Conservation (phyloP, 2,888 invertebrate species). For the Himalopsyche japonica region DNA sequence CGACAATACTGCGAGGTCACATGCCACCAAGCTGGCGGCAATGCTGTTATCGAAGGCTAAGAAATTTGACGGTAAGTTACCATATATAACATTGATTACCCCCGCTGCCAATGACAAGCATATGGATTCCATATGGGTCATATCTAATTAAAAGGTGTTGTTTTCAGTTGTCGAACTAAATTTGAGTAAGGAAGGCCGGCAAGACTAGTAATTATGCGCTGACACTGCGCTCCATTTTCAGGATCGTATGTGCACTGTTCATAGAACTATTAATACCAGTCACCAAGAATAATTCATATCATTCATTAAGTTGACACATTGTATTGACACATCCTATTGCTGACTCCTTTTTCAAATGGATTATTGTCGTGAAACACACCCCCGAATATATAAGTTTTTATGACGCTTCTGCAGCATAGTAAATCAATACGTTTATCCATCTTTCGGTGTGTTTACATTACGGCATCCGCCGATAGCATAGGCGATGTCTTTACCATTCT, state of each 20-base stretch:
- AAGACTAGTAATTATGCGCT: too few relatives aligned
- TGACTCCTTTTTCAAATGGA: not conserved
- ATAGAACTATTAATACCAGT: too few relatives aligned
- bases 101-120: too few relatives aligned
- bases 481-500: not conserved
- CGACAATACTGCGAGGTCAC: constrained; percentile 62
- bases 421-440: not conserved
- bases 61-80: constrained; percentile 68
- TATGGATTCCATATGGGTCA: too few relatives aligned
- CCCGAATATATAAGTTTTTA: not conserved
- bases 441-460: not conserved
- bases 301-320: too few relatives aligned
- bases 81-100: not conserved
- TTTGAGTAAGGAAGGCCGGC: too few relatives aligned
- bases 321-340: too few relatives aligned
- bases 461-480: not conserved
- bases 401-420: not conserved
- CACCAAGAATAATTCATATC: too few relatives aligned
- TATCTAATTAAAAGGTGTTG: too few relatives aligned
- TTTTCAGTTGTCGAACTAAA: too few relatives aligned
- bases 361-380: not conserved
- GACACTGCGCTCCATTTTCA: too few relatives aligned
- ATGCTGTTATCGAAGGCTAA: constrained; percentile 64
- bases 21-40: constrained; percentile 61
- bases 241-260: too few relatives aligned